Evolutionary conservation across 2,113 vertebrate genomes (phyloP).

Genomic region (Zosterops lateralis): DNA sequence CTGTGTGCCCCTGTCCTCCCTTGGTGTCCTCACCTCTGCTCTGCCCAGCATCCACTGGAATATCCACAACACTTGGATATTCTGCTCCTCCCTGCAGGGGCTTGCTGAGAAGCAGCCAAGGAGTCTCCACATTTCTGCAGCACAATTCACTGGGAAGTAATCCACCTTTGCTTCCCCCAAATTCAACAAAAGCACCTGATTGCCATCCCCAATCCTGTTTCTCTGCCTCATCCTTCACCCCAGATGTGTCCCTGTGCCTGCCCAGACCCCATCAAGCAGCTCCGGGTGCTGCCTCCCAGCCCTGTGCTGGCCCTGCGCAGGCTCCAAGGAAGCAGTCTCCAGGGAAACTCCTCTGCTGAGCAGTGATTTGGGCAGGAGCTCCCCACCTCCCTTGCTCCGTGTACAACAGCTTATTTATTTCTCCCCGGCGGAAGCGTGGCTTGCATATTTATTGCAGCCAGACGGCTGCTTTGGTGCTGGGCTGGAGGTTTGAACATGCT

Average conservation of each 20-base stretch:
- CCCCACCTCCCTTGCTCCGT: background rate
- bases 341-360: slow-evolving; percentile 13
- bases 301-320: background rate
- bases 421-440: background rate
- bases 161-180: background rate
- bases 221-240: background rate
- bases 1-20: background rate
- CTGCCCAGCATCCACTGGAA: background rate
- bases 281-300: background rate
- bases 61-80: background rate
- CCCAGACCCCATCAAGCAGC: background rate
- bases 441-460: slow-evolving; percentile 20
- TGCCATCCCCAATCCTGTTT: rapidly evolving
- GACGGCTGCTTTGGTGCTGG: background rate
- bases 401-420: slow-evolving; percentile 16
- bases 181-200: background rate
- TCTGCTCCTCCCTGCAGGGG: background rate
- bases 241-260: background rate
- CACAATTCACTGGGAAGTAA: background rate
- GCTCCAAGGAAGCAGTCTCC: background rate
- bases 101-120: background rate
- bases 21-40: background rate
- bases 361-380: slow-evolving; percentile 29
- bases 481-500: background rate
- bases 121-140: background rate